Base-by-base conservation (phyloP, 2,797 vertebrate genomes). In the Hyperoplus immaculatus region DNA sequence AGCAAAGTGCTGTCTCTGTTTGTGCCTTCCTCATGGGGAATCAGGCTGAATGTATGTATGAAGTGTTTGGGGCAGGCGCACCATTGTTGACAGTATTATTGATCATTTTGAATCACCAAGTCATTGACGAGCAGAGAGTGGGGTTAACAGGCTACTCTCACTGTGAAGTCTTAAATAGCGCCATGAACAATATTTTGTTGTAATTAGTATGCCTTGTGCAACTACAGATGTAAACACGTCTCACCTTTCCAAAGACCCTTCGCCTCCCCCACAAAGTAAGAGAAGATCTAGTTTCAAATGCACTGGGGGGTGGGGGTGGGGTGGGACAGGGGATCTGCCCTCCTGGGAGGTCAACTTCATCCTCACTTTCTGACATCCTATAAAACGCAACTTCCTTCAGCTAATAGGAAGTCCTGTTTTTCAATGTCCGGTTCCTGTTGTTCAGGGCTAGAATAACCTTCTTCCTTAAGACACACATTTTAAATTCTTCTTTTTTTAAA, bases 31-130 rank as follows among this genome's bases (percentile, higher is more conserved):
- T 92, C 84, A 76, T 62, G 47, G 75, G 70, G 77, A 84, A 85
- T 78, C 72, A 78, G 93, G 93, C 93, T 95, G 94, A 95, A 95
- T 95, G 94, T 94, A 94, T 87, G 93, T 92, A 94, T 96, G 94
- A 96, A 95, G 94, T 95, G 95, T 95, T 92, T 89, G 85, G 94
- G 88, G 92, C 90, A 42, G 67, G 54, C 10, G 87, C 91, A 90
- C 93, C 90, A 59, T 87, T 78, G 62, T 93, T 86, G 88, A 95
- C 95, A 96, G 95, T 96, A 96, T 96, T 96, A 96, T 83, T 78
- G 84, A 87, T 84, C 58, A 64, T 89, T 89, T 89, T 88, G 49
- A 90, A 81, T 89, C 85, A 83, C 86, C 73, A 85, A 91, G 87
- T 91, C 84, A 78, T 58, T 90, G 88, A 92, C 64, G 39, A 84